These are phyloP conservation scores for Dromaius novaehollandiae DNA, from an alignment of 2,113 vertebrate genomes.

Conservation along the genomic window DNA sequence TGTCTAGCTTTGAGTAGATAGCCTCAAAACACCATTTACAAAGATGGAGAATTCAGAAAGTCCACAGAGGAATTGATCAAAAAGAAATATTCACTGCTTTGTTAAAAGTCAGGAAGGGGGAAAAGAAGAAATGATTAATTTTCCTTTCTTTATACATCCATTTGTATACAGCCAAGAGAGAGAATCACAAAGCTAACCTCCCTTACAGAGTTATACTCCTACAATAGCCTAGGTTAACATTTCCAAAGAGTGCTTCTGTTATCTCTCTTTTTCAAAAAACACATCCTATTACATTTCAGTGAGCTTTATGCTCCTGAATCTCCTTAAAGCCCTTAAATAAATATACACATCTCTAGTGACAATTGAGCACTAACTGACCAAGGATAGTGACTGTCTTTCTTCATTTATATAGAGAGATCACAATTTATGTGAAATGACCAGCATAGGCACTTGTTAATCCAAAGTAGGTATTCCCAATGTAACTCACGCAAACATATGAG, in stretches of 20 bases:
- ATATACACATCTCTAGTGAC: neutral
- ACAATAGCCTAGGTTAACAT: neutral
- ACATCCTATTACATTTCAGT: neutral
- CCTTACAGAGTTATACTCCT: neutral
- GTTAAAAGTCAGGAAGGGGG: neutral
- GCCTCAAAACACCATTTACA: neutral
- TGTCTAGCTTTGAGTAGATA: neutral
- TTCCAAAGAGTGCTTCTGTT: accelerated
- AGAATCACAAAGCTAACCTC: neutral
- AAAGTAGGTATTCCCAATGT: neutral
- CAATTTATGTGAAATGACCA: neutral
- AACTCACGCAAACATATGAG: neutral
- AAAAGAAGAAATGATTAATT: neutral
- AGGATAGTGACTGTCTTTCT: neutral
- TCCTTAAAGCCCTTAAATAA: neutral
- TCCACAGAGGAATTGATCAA: neutral
- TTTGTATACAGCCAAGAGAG: neutral
- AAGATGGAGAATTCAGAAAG: neutral
- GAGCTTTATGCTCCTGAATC: neutral
- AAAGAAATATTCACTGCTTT: neutral
- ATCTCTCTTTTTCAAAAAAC: neutral
- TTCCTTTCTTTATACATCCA: neutral
- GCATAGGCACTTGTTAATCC: neutral
- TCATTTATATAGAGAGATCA: neutral
- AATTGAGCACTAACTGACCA: neutral